These are phyloP conservation scores for Rhinella marina DNA, from an alignment of 2,797 vertebrate species.

Conservation along the genomic window DNA sequence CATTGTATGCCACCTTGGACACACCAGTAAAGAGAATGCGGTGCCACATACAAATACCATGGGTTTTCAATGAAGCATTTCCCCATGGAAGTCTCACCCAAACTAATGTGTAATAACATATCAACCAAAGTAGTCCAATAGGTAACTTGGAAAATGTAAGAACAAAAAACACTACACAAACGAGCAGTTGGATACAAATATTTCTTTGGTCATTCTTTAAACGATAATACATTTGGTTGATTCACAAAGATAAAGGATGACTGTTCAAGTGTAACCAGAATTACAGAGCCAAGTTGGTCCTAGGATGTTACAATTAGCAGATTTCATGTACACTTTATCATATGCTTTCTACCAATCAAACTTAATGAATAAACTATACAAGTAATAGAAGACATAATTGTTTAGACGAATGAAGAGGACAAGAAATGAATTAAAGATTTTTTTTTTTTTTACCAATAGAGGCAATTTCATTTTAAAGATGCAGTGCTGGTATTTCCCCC, in stretches of 20 bases:
- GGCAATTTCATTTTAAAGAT: not conserved
- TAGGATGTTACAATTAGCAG: not conserved
- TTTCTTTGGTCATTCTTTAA: constrained; percentile 57
- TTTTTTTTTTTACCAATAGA: not conserved
- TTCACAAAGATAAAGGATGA: constrained; percentile 36
- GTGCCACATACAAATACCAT: not conserved
- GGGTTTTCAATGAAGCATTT: not conserved
- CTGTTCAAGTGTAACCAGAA: constrained; percentile 54
- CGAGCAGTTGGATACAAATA: constrained; percentile 44
- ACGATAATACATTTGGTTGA: constrained; percentile 50
- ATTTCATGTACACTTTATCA: constrained; percentile 12
- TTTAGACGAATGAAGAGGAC: not conserved
- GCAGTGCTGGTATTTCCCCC: not conserved
- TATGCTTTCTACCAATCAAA: not conserved
- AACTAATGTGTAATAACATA: not conserved
- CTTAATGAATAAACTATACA: not conserved
- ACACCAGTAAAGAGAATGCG: not conserved
- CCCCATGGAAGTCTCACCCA: not conserved
- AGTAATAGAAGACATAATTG: constrained; percentile 4
- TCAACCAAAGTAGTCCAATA: not conserved
- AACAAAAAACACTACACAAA: constrained; percentile 28
- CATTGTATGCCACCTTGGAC: not conserved
- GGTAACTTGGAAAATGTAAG: not conserved
- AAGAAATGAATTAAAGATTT: not conserved
- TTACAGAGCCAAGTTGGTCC: constrained; percentile 39